Evolutionary conservation across 1,140 invertebrate species (phyloP).

Genomic region (Formica exsecta): DNA sequence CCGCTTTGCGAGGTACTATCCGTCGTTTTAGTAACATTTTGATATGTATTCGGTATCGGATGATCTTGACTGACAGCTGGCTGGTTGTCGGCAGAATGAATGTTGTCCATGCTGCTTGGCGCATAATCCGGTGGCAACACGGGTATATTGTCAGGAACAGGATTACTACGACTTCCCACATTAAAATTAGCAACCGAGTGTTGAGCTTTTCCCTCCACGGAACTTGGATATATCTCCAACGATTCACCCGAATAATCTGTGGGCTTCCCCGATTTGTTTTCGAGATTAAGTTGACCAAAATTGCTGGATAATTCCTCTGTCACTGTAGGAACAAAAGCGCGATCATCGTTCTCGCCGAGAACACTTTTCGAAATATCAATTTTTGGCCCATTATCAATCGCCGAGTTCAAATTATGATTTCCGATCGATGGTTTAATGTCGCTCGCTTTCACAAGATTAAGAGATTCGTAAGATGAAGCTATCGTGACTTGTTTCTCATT

Average conservation of each 20-base stretch:
- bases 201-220: constrained; percentile 56
- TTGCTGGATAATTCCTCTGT: constrained; percentile 73
- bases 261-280: constrained; percentile 63
- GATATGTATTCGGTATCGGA: constrained; percentile 55
- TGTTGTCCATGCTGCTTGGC: constrained; percentile 47
- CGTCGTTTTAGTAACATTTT: constrained; percentile 45
- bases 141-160: constrained; percentile 71
- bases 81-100: constrained; percentile 63
- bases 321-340: constrained; percentile 72
- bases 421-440: constrained; percentile 29
- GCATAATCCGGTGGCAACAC: constrained; percentile 63
- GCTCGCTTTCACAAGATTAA: constrained; percentile 54
- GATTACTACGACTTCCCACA: constrained; percentile 26
- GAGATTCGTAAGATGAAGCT: constrained; percentile 74
- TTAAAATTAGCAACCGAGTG: constrained; percentile 42
- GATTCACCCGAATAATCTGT: constrained; percentile 61
- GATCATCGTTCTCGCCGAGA: constrained; percentile 75
- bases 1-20: constrained; percentile 75
- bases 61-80: constrained; percentile 58
- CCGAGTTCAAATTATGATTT: constrained; percentile 49
- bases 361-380: constrained; percentile 73
- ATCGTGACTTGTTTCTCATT: constrained; percentile 71
- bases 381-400: constrained; percentile 62
- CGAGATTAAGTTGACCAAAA: constrained; percentile 76
- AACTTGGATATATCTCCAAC: constrained; percentile 28